Percentiles rank a stretch among this genome's conserved stretches.
Conservation (phyloP, 2,797 vertebrate species). For the Gorsachius magnificus region DNA sequence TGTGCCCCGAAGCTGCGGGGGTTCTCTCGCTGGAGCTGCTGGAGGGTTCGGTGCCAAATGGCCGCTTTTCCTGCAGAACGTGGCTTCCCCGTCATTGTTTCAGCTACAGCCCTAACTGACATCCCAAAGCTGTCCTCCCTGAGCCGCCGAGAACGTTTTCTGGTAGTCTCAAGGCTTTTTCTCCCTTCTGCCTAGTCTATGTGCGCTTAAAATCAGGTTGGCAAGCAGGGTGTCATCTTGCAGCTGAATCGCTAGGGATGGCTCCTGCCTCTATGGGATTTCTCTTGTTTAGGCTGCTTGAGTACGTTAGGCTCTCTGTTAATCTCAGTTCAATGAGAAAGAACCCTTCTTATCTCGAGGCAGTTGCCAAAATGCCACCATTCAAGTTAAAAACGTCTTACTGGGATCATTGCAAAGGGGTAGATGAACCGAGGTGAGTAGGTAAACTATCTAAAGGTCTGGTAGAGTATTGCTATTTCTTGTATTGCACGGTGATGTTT, state of each 20-base stretch:
- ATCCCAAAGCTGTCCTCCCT: not conserved
- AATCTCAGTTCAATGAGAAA: not conserved
- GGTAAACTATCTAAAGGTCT: not conserved
- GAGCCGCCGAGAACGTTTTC: rapidly evolving
- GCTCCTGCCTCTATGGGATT: not conserved
- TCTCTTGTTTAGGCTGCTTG: not conserved
- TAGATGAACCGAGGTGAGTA: not conserved
- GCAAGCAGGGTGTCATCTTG: not conserved
- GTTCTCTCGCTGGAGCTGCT: not conserved
- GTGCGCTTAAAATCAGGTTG: rapidly evolving
- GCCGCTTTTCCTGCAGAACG: not conserved
- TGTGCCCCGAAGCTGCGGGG: not conserved
- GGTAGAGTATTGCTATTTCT: not conserved
- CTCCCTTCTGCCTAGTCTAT: rapidly evolving
- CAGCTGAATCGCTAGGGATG: rapidly evolving
- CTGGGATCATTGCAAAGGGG: not conserved
- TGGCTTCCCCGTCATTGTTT: not conserved
- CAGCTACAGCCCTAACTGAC: not conserved
- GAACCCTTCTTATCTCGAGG: not conserved
- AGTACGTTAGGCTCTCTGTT: not conserved
- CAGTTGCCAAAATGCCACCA: not conserved
- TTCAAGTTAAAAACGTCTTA: not conserved
- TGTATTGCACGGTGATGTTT: not conserved
- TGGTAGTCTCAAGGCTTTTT: not conserved
- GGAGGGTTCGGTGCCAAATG: rapidly evolving